phyloP scores from a whole-genome alignment of 2,113 vertebrate genomes.

The Clarias magur region DNA sequence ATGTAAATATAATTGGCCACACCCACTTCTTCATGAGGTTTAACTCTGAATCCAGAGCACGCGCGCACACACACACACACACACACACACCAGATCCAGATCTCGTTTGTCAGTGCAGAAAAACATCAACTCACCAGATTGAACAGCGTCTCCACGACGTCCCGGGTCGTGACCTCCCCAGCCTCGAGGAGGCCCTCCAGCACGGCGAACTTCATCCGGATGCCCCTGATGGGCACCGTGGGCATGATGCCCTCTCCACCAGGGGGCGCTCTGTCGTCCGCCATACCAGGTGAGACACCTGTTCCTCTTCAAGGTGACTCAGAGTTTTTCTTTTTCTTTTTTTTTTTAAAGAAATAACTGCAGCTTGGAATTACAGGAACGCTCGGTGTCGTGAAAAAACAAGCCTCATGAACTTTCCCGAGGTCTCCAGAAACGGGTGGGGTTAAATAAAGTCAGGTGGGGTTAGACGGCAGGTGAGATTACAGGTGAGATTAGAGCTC shows the following conservation, averaged over 20 bases:
- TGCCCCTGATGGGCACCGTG: conserved; percentile 88
- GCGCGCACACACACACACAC: too few species aligned
- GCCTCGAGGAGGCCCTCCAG: conserved; percentile 89
- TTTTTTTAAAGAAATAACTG: not conserved
- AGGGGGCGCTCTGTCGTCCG: conserved; percentile 29
- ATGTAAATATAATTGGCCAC: not conserved
- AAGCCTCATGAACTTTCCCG: not conserved
- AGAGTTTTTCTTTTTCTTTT: not conserved
- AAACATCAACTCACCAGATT: conserved; percentile 88
- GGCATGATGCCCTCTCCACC: conserved; percentile 69
- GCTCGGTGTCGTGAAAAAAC: conserved; percentile 44
- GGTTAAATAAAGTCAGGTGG: not conserved
- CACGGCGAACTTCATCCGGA: conserved; percentile 95
- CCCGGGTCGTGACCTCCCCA: conserved; percentile 90
- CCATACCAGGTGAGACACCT: conserved; percentile 69
- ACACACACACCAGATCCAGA: not conserved
- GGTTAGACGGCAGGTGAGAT: not conserved
- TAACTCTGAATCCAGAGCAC: not conserved
- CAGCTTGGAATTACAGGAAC: not conserved
- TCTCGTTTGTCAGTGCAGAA: not conserved
- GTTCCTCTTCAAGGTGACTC: conserved; percentile 60
- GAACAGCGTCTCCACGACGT: conserved; percentile 93
- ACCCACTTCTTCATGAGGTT: not conserved
- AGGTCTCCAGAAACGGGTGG: not conserved
- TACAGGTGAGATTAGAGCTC: not conserved